phyloP scores from a whole-genome alignment of 2,113 vertebrate genomes.

The Pica pica region DNA sequence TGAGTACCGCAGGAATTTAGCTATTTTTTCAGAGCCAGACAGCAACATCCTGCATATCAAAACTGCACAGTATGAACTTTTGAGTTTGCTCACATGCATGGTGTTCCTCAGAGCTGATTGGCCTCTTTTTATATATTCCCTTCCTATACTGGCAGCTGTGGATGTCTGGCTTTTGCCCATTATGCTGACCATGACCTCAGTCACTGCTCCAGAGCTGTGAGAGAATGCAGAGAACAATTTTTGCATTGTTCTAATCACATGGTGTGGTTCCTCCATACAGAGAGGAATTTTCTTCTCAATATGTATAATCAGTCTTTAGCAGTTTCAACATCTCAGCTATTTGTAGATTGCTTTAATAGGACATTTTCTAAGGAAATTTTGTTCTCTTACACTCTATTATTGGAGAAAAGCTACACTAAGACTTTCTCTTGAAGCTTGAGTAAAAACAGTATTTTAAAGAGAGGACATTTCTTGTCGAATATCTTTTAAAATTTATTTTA shows the following conservation, averaged over 20 bases:
- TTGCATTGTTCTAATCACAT: not conserved
- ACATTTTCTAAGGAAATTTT: not conserved
- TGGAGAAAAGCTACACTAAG: not conserved
- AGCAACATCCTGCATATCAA: not conserved
- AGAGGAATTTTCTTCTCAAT: not conserved
- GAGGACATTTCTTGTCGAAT: rapidly evolving
- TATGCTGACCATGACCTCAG: not conserved
- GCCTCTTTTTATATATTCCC: not conserved
- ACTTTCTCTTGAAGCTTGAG: not conserved
- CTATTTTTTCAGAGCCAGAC: not conserved
- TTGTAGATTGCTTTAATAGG: not conserved
- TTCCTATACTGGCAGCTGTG: not conserved
- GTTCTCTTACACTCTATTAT: not conserved
- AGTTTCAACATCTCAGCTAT: not conserved
- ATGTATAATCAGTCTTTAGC: not conserved
- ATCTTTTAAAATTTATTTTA: not conserved
- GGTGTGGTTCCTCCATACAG: not conserved
- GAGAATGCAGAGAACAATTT: not conserved
- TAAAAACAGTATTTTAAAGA: not conserved
- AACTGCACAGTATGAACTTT: not conserved
- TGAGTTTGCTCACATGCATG: not conserved
- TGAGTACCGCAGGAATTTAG: not conserved
- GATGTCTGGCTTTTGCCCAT: not conserved
- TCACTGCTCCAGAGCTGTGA: not conserved
- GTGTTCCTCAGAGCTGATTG: rapidly evolving